phyloP scores from a whole-genome alignment of 2,797 vertebrate species.

The Phoxinus dragarum region DNA sequence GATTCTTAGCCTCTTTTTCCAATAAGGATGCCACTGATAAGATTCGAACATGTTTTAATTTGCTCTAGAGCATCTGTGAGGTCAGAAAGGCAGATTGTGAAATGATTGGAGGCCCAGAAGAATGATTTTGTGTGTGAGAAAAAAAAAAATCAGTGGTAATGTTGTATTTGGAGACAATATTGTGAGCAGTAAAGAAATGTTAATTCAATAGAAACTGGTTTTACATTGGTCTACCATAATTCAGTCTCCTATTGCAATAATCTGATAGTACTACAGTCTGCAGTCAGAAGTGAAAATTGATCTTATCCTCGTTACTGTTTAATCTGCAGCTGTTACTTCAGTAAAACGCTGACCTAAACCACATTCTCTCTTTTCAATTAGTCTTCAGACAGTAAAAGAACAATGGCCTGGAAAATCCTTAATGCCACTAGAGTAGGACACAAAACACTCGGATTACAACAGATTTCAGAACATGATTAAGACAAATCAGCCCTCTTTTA shows the following conservation, averaged over 20 bases:
- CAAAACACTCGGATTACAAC: slow-evolving; percentile 34
- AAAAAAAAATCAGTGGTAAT: not conserved
- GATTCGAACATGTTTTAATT: slow-evolving; percentile 16
- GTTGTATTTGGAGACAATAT: not conserved
- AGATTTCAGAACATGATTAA: slow-evolving; percentile 44
- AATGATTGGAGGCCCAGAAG: not conserved
- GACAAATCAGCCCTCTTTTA: not conserved
- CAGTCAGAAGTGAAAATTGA: not conserved
- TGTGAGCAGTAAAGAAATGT: not conserved
- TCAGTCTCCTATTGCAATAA: not conserved
- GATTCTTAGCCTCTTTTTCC: slow-evolving; percentile 32
- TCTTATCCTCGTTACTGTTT: slow-evolving; percentile 13
- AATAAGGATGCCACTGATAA: not conserved
- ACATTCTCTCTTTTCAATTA: slow-evolving; percentile 6
- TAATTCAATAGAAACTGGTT: not conserved
- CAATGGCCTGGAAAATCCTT: slow-evolving; percentile 42
- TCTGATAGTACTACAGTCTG: not conserved
- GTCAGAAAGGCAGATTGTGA: not conserved
- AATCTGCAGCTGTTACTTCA: slow-evolving; percentile 34
- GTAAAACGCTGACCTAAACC: slow-evolving; percentile 12
- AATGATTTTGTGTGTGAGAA: not conserved
- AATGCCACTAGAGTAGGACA: not conserved
- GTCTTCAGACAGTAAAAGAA: slow-evolving; percentile 35
- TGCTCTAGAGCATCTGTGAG: slow-evolving; percentile 29
- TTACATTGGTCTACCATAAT: not conserved